These are phyloP conservation scores for Brotogeris chrysoptera DNA, from an alignment of 2,797 vertebrate genomes.

Conservation along the genomic window DNA sequence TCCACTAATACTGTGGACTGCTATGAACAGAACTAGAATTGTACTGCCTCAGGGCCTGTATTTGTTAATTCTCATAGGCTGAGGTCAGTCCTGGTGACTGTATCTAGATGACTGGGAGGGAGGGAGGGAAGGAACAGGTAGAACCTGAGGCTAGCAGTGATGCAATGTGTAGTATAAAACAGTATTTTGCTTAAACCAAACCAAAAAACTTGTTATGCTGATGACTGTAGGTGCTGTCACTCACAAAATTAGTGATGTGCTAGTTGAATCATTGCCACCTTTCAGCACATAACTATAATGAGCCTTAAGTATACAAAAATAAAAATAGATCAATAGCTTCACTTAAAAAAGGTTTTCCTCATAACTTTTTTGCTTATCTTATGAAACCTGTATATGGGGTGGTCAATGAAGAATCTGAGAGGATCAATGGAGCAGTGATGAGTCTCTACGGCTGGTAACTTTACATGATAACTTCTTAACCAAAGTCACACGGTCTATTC, in stretches of 20 bases:
- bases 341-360: not conserved
- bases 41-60: not conserved
- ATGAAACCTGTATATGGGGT: not conserved
- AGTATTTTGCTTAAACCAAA: not conserved
- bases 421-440: not conserved
- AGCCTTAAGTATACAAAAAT: not conserved
- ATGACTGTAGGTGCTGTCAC: not conserved
- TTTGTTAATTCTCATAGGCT: not conserved
- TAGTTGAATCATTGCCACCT: not conserved
- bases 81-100: not conserved
- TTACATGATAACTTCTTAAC: not conserved
- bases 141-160: not conserved
- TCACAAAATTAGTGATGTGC: not conserved
- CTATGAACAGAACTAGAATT: not conserved
- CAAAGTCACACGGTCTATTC: not conserved
- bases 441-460: not conserved
- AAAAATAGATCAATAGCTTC: not conserved
- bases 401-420: not conserved
- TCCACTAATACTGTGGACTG: rapidly evolving
- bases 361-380: not conserved
- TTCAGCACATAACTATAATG: not conserved
- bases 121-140: not conserved
- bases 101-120: not conserved
- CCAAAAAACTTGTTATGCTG: not conserved
- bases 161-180: not conserved